Conservation (phyloP, 2,888 invertebrate genomes). For the Drosophila vallismaia region DNA sequence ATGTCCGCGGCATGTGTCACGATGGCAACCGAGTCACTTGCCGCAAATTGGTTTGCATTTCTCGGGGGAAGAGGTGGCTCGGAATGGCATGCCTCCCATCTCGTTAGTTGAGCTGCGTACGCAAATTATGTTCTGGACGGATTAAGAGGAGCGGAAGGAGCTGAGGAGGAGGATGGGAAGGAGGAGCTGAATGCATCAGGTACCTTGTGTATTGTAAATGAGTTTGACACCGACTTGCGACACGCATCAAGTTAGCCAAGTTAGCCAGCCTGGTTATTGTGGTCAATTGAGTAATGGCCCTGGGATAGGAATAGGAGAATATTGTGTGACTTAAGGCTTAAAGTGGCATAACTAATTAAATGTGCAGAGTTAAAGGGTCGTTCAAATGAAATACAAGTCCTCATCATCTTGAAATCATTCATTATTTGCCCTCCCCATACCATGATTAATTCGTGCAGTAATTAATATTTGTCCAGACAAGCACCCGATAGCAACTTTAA, state of each 20-base stretch:
- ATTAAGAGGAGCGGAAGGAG: background rate
- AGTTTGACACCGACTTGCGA: conserved; percentile 53
- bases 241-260: conserved; percentile 23
- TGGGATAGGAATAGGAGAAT: background rate
- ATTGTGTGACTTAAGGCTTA: background rate
- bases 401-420: background rate
- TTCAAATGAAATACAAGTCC: background rate
- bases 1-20: conserved; percentile 67
- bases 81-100: conserved; percentile 30
- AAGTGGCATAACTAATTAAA: background rate
- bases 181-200: conserved; percentile 46
- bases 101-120: conserved; percentile 67
- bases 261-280: background rate
- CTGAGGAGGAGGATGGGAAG: background rate
- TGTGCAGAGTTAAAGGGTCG: background rate
- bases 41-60: conserved; percentile 77
- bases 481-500: background rate
- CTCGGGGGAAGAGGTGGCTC: conserved; percentile 28
- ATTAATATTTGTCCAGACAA: conserved; percentile 12
- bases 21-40: conserved; percentile 74
- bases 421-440: background rate
- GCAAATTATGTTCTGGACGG: conserved; percentile 54
- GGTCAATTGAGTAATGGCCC: conserved; percentile 3
- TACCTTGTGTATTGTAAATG: conserved; percentile 57
- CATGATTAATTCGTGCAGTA: background rate